Evolutionary conservation across 2,797 vertebrate genomes (phyloP).

Genomic region (Malacoraja senta): DNA sequence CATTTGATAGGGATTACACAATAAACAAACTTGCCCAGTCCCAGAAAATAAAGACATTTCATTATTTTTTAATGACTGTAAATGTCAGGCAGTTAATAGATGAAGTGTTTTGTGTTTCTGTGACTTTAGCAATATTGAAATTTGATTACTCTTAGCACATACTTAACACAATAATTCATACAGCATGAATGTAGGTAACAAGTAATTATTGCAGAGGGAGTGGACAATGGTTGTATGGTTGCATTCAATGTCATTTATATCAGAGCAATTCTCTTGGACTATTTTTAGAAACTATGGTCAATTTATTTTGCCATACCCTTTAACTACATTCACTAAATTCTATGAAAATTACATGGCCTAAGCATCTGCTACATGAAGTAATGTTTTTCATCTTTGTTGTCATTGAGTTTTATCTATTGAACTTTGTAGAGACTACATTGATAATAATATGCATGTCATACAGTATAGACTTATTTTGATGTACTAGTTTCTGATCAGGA

Average conservation of each 20-base stretch:
- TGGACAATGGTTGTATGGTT: neutral
- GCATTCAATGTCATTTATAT: neutral
- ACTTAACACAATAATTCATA: neutral
- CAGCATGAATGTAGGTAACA: neutral
- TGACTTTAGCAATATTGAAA: conserved; percentile 4
- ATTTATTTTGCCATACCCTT: neutral
- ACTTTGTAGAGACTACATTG: neutral
- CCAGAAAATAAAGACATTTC: neutral
- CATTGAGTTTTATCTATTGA: neutral
- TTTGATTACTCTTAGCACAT: neutral
- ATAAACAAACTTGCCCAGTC: neutral
- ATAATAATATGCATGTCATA: neutral
- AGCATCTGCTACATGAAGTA: too few relatives aligned
- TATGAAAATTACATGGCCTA: too few relatives aligned
- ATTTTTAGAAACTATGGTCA: conserved; percentile 15
- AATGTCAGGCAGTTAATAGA: conserved; percentile 3
- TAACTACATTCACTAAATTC: neutral
- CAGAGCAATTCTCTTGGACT: neutral
- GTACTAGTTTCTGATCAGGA: neutral
- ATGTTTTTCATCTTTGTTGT: neutral
- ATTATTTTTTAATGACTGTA: conserved; percentile 8
- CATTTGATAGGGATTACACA: neutral
- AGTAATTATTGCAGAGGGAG: neutral
- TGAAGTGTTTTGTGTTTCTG: neutral
- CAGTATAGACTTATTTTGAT: neutral